Conservation (phyloP, 1,140 invertebrate genomes). For the Chlorops oryzae region DNA sequence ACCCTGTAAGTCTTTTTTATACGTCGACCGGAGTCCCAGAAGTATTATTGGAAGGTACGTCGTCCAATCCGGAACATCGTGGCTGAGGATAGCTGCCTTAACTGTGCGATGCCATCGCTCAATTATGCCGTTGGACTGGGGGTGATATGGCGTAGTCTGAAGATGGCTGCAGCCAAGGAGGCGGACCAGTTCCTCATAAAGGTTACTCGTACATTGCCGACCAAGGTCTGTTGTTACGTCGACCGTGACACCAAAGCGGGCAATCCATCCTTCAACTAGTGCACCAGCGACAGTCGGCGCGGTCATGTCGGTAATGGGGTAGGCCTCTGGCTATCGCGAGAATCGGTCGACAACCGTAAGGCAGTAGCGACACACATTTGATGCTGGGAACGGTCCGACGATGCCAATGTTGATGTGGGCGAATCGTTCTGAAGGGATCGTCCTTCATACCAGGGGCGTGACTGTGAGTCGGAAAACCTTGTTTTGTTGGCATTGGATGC, state of each 20-base stretch:
- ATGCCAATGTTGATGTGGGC: not conserved
- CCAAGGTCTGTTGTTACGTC: constrained; percentile 44
- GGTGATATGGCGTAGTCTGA: constrained; percentile 30
- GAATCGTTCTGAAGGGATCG: not conserved
- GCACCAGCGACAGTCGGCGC: constrained; percentile 16
- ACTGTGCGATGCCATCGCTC: not conserved
- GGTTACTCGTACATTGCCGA: constrained; percentile 31
- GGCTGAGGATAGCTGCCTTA: constrained; percentile 6
- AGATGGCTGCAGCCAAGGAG: constrained; percentile 15
- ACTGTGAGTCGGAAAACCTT: too few species aligned
- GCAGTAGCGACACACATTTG: not conserved
- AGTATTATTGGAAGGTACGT: too few species aligned
- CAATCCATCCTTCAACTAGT: constrained; percentile 37
- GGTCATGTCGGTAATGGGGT: constrained; percentile 24
- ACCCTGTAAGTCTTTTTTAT: too few species aligned
- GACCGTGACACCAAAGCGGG: constrained; percentile 28
- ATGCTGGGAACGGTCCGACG: not conserved
- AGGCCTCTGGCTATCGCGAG: too few species aligned
- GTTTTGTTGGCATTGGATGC: too few species aligned
- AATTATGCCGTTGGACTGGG: constrained; percentile 14
- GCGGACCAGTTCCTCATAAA: constrained; percentile 12
- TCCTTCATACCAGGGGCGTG: too few species aligned
- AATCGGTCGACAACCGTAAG: not conserved
- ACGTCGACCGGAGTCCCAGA: too few species aligned
- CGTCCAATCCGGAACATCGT: constrained; percentile 16